These are phyloP conservation scores for Enteromius unitaeniatus DNA, from an alignment of 2,797 vertebrate species.

Conservation along the genomic window DNA sequence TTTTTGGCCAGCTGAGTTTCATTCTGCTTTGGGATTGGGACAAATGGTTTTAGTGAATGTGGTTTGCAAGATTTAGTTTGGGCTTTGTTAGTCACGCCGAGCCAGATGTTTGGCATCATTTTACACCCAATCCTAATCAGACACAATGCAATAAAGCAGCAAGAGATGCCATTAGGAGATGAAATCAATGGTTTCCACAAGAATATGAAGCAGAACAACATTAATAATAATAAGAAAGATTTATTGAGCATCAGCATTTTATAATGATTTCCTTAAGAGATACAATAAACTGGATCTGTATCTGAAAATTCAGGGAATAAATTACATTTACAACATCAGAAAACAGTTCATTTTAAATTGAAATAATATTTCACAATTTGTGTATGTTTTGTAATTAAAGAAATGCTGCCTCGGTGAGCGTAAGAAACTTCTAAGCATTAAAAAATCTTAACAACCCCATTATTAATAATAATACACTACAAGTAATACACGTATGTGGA, in stretches of 20 bases:
- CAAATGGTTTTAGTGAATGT: not conserved
- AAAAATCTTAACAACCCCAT: not conserved
- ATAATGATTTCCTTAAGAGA: not conserved
- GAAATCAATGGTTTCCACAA: not conserved
- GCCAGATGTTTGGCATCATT: not conserved
- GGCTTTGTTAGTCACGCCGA: not conserved
- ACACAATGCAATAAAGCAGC: not conserved
- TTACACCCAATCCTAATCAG: not conserved
- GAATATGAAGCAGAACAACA: not conserved
- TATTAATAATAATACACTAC: no score
- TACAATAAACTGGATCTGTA: not conserved
- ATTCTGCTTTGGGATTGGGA: not conserved
- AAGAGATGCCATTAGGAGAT: not conserved
- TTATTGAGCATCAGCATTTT: not conserved
- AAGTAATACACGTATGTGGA: no score
- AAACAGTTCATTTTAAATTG: not conserved
- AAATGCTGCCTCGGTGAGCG: not conserved
- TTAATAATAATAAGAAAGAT: not conserved
- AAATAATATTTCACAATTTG: not conserved
- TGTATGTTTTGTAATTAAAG: not conserved
- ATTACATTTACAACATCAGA: not conserved
- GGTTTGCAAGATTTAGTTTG: slow-evolving; percentile 4
- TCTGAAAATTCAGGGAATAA: not conserved
- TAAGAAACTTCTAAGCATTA: not conserved
- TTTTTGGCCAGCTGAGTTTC: not conserved